These are phyloP conservation scores for Mirza zaza DNA, from an alignment of 2,113 vertebrate species.

Conservation along the genomic window DNA sequence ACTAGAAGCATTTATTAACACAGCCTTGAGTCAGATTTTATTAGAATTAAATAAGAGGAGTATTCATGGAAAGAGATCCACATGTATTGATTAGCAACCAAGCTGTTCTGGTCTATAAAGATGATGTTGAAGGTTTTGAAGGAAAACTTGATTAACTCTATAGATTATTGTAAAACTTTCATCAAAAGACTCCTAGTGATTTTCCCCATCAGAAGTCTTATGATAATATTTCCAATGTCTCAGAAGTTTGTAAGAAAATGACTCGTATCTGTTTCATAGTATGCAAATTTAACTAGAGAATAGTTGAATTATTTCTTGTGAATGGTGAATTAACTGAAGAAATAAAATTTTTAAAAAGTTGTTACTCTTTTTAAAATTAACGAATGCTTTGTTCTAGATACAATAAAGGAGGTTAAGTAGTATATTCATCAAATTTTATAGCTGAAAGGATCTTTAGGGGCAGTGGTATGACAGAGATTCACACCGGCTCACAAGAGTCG, in stretches of 20 bases:
- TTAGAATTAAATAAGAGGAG: neutral
- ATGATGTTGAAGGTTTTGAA: neutral
- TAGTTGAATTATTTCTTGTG: neutral
- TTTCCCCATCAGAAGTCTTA: neutral
- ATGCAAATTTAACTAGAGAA: neutral
- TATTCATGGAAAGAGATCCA: neutral
- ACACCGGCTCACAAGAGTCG: neutral
- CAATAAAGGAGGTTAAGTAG: neutral
- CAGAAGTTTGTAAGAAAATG: conserved; percentile 5
- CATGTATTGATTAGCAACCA: neutral
- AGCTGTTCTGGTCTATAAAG: neutral
- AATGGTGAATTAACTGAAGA: conserved; percentile 19
- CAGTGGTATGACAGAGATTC: neutral
- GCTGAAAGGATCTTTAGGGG: neutral
- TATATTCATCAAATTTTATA: neutral
- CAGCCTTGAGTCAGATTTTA: neutral
- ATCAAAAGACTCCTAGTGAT: neutral
- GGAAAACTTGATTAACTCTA: neutral
- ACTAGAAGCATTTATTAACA: neutral
- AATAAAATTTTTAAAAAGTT: neutral
- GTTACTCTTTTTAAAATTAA: neutral
- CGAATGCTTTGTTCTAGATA: neutral
- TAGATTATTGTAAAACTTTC: neutral
- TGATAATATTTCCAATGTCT: neutral
- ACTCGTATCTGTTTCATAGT: neutral